A percentile compares a stretch with the other conserved stretches of the same genome.
phyloP scores from a whole-genome alignment of 1,140 invertebrate genomes.

The Ips typographus region DNA sequence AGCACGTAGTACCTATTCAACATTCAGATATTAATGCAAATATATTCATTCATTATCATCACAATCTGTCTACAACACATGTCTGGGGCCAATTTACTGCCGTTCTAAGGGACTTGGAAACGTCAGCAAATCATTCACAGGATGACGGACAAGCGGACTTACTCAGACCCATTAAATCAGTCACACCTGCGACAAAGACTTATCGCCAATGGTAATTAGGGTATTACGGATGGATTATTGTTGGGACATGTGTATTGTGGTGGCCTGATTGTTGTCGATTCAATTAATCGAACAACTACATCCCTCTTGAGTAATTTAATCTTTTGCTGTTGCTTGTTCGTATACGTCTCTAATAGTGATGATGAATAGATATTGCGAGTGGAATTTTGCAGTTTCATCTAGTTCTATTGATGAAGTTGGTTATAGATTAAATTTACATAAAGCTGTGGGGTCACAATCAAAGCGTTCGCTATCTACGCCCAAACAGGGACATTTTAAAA shows the following conservation, averaged over 20 bases:
- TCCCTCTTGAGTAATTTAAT: not conserved
- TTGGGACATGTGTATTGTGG: slow-evolving; percentile 2
- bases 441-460: no score
- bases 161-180: slow-evolving; percentile 18
- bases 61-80: slow-evolving; percentile 18
- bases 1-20: not conserved
- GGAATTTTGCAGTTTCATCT: no score
- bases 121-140: slow-evolving; percentile 21
- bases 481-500: slow-evolving; percentile 15
- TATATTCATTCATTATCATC: slow-evolving; percentile 23
- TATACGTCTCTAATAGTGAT: no score
- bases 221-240: slow-evolving; percentile 7
- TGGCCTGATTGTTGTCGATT: slow-evolving; percentile 4
- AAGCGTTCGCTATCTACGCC: slow-evolving; percentile 13
- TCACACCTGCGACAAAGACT: slow-evolving; percentile 18
- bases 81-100: slow-evolving; percentile 20
- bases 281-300: not conserved
- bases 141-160: slow-evolving; percentile 19
- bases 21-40: slow-evolving; percentile 14
- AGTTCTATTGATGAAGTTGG: no score
- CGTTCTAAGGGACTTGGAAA: slow-evolving; percentile 13
- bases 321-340: no score
- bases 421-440: no score
- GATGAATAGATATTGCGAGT: no score
- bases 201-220: slow-evolving; percentile 17